Evolutionary conservation across 2,113 vertebrate genomes (phyloP), one percentile per base, ranked within the genome.

Genomic region (Eulemur rufifrons): DNA sequence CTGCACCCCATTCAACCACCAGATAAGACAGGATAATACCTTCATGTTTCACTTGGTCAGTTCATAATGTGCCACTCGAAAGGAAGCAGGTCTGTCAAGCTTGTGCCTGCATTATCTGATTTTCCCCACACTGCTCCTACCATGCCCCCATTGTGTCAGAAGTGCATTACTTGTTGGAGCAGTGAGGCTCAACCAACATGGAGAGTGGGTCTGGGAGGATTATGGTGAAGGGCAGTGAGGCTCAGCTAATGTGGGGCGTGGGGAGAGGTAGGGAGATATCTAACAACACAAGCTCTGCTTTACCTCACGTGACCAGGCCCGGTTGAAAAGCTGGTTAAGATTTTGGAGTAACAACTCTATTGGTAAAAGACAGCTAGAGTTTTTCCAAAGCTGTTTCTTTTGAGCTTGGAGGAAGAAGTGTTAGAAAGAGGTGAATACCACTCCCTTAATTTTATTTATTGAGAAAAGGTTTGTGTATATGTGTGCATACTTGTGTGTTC

Each of bases 1-100:
- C 93, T 98, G 77, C 52, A 97, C 97, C 97, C 97, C 97, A 97
- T 96, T 98, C 96, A 98, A 87, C 96, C 66, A 92, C 93, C 92
- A 95, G 97, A 97, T 97, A 98, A 98, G 95, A 93, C 0, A 0
- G 97, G 95, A 98, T 97, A 98, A 98, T 97, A 91, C 88, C 95
- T 98, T 97, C 89, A 84, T 95, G 98, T 98, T 96, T 98, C 98
- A 98, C 97, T 98, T 96, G 97, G 97, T 88, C 97, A 98, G 98
- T 98, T 98, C 97, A 97, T 98, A 98, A 98, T 98, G 97, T 97
- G 86, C 93, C 96, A 95, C 66, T 54, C 9, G 7, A 89, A 95
- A 97, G 95, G 96, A 97, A 98, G 96, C 96, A 66, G 96, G 90
- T 95, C 95, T 97, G 97, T 98, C 94, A 95, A 95, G 98, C 95